Evolutionary conservation across 2,888 invertebrate species (phyloP).

Genomic region (Metallyticus violacea): DNA sequence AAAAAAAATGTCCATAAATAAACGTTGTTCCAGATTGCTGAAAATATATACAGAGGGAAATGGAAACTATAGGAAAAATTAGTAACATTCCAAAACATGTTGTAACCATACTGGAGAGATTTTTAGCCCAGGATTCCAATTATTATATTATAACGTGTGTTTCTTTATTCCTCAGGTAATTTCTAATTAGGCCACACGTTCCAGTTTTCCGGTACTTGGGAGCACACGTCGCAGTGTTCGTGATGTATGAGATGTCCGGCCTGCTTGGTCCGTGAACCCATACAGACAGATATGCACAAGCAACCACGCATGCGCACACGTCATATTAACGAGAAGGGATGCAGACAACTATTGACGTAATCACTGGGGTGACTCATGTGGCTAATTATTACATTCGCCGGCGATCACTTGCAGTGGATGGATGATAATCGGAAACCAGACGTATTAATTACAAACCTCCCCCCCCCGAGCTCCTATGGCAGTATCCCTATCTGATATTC

Average conservation of each 20-base stretch:
- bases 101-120: too few relatives aligned
- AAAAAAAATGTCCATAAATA: too few relatives aligned
- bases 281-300: neutral
- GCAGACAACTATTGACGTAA: neutral
- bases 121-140: too few relatives aligned
- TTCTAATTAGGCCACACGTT: neutral
- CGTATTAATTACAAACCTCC: conserved; percentile 3
- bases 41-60: too few relatives aligned
- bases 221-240: neutral
- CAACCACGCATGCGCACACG: neutral
- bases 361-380: neutral
- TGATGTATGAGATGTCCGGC: neutral
- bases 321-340: neutral
- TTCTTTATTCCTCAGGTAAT: neutral
- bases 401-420: neutral
- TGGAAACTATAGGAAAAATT: too few relatives aligned
- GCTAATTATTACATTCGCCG: conserved; percentile 2
- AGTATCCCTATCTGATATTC: neutral
- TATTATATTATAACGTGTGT: neutral
- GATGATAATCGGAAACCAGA: conserved; percentile 6
- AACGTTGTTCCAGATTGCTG: too few relatives aligned
- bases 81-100: too few relatives aligned
- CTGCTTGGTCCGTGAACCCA: neutral
- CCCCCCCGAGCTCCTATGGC: too few relatives aligned
- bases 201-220: neutral